Percentiles rank a stretch among this genome's conserved stretches.
phyloP scores from a whole-genome alignment of 2,113 vertebrate genomes.

The Urocolius indicus region DNA sequence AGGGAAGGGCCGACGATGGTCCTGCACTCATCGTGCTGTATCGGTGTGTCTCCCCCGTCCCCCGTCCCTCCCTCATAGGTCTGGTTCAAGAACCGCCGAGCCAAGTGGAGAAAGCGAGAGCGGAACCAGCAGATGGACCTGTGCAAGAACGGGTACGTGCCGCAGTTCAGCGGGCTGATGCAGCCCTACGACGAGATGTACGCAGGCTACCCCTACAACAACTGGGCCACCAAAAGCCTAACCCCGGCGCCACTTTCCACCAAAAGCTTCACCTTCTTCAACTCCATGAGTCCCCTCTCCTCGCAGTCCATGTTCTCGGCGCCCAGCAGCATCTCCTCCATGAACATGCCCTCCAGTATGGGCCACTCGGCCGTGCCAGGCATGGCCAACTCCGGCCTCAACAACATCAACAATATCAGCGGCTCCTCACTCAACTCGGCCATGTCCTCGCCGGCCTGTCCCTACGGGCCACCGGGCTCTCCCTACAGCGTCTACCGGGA shows the following conservation, averaged over 20 bases:
- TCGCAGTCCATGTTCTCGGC: slow-evolving; percentile 98
- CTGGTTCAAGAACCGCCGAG: slow-evolving; percentile 98
- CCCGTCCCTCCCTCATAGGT: slow-evolving; percentile 78
- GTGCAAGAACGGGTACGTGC: slow-evolving; percentile 98
- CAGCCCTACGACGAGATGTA: slow-evolving; percentile 99
- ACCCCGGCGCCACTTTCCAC: slow-evolving; percentile 92
- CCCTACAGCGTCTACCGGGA: slow-evolving; percentile 98
- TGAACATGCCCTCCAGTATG: slow-evolving; percentile 98
- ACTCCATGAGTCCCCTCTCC: slow-evolving; percentile 97
- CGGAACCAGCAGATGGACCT: slow-evolving; percentile 99
- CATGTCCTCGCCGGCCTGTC: slow-evolving; percentile 93
- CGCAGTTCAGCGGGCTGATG: slow-evolving; percentile 98
- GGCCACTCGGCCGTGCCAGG: slow-evolving; percentile 91
- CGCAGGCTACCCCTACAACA: slow-evolving; percentile 97
- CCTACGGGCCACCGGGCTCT: slow-evolving; percentile 92
- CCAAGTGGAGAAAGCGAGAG: slow-evolving; percentile 98
- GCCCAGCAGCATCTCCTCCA: slow-evolving; percentile 95
- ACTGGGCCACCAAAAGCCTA: slow-evolving; percentile 98
- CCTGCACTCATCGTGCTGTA: not conserved
- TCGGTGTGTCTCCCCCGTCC: not conserved
- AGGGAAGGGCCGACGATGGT: not conserved
- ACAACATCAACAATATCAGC: slow-evolving; percentile 97
- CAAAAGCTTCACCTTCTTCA: slow-evolving; percentile 99
- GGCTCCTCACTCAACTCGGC: slow-evolving; percentile 92
- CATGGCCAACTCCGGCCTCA: slow-evolving; percentile 90